Evolutionary conservation across 2,888 invertebrate species (phyloP), one percentile per base, ranked within the genome.

Genomic region (Drosophila suboccidentalis): DNA sequence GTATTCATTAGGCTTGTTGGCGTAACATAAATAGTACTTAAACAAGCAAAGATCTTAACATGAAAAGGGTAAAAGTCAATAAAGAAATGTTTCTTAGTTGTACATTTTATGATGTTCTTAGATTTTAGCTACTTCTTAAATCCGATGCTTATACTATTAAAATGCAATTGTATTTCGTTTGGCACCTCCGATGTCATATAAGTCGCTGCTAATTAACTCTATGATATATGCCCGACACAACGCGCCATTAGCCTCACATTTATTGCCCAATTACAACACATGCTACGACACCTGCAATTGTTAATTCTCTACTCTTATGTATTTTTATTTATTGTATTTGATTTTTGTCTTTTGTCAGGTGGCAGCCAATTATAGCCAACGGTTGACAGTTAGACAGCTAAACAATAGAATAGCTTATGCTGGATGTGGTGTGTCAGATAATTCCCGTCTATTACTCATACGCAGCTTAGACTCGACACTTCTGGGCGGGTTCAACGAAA

Each of bases 201-300:
- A 49, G 38, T 57, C 36, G 41, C 26, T 13, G 53, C 47, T 59
- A 51, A 71, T 65, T 55, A 70, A 53, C 32, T 17, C 43, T 47
- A 67, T 70, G 47, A 71, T 53, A 41, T 78, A 87, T 80, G 69
- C 75, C 50, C 53, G 59, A 63, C 85, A 71, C 75, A 70, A 19
- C 39, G 38, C 61, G 26, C 39, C 53, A 75, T 75, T 74, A 74
- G 63, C 46, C 72, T 43, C 59, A 71, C 71, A 47, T 69, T 72
- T 70, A 78, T 71, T 75, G 55, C 51, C 67, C 71, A 78, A 78
- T 82, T 78, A 71, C 75, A 78, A 61, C 64, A 19, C 43, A 36
- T 38, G 64, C 19, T 19, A 19, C 50, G 50, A 49, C 76, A 71
- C 80, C 78, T 64, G 50, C 61, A 60, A 60, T 54, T 67, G 69